Base-by-base conservation (phyloP, 2,888 invertebrate species). In the Hyles lineata region DNA sequence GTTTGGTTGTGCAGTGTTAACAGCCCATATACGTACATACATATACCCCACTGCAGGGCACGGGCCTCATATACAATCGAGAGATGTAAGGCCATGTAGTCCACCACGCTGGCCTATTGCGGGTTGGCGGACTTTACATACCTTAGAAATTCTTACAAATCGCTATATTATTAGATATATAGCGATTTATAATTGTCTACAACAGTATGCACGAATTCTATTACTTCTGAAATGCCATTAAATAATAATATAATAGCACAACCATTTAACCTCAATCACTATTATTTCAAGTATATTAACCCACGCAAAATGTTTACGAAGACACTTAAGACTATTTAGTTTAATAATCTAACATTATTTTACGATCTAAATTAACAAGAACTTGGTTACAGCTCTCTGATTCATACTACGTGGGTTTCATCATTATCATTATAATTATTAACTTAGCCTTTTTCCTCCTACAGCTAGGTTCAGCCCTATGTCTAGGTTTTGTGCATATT, bases 291-390 rank as follows among this genome's bases (percentile, higher is more conserved):
- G 55, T n/a, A 5, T 6, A 55, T 55, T n/a, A 17, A n/a, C 55
- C 55, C 55, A 55, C 55, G 55, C 55, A 1, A 55, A 55, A 55
- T 55, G 55, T n/a, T 55, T n/a, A 55, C n/a, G 55, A 55, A 55
- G 55, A 55, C n/a, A 8, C 55, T 55, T 7, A n/a, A 55, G 17
- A 55, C n/a, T 55, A 55, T 55, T 55, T 55, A n/a, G 55, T n/a
- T 55, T 55, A 55, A n/a, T 55, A 55, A 55, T 55, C n/a, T 55
- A 55, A 55, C 19, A 55, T n/a, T n/a, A 55, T 55, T 55, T 55
- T 55, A 55, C 55, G 55, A 55, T 55, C 17, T 55, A 17, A 55
- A 55, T 55, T 55, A 55, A 55, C 55, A 55, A 55, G 55, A n/a
- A 55, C 55, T 55, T n/a, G 55, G 43, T 43, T 43, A 43, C 43